A percentile compares a stretch with the other conserved stretches of the same genome.
Conservation (phyloP, 2,797 vertebrate genomes). For the Clarias pachynema region DNA sequence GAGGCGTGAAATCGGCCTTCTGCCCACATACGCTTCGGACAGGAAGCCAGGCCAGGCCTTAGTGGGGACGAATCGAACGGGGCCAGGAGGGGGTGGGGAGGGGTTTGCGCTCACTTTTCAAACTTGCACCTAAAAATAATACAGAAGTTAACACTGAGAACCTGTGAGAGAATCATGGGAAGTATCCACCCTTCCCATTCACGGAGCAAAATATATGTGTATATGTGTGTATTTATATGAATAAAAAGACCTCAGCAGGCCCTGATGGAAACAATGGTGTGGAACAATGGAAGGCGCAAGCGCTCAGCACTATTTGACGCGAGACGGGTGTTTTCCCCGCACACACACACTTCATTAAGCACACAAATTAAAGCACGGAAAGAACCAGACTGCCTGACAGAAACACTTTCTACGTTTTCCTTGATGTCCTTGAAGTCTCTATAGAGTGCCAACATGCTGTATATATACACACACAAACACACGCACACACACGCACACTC, state of each 20-base stretch:
- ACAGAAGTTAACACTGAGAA: constrained; percentile 12
- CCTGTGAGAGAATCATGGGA: constrained; percentile 58
- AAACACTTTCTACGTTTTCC: constrained; percentile 19
- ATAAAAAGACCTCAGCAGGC: not conserved
- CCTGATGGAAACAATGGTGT: constrained; percentile 64
- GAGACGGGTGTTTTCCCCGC: constrained; percentile 35
- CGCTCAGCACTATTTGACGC: constrained; percentile 27
- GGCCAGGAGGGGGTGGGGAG: not conserved
- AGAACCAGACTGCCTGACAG: constrained; percentile 27
- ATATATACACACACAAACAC: not conserved
- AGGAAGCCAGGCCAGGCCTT: constrained; percentile 51
- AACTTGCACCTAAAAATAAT: constrained; percentile 37
- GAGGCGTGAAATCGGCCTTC: constrained; percentile 40
- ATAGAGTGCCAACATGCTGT: not conserved
- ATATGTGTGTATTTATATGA: not conserved
- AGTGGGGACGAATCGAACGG: constrained; percentile 35
- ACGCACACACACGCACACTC: constrained; percentile 1
- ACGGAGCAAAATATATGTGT: constrained; percentile 46
- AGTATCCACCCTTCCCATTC: constrained; percentile 41
- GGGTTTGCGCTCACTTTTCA: not conserved
- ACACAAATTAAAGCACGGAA: constrained; percentile 42
- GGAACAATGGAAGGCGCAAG: constrained; percentile 56
- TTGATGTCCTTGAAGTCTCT: not conserved
- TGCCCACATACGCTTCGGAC: constrained; percentile 29
- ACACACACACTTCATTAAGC: constrained; percentile 59